Percentiles rank a stretch among this genome's conserved stretches.
Conservation (phyloP, 2,888 invertebrate species). For the Drosophila histrio region DNA sequence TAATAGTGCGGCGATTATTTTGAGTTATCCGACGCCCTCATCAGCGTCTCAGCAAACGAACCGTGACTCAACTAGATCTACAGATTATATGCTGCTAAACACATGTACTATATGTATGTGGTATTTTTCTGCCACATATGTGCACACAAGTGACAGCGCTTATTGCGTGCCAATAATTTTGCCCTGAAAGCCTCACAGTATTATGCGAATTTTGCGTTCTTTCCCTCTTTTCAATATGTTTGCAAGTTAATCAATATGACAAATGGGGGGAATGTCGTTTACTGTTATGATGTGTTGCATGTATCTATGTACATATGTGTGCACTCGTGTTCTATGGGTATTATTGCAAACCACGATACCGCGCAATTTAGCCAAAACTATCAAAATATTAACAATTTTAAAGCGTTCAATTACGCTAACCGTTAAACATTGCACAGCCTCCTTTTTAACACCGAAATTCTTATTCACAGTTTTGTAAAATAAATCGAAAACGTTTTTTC, state of each 20-base stretch:
- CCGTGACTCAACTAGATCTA: slow-evolving; percentile 55
- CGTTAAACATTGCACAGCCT: slow-evolving; percentile 45
- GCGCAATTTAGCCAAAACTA: slow-evolving; percentile 5
- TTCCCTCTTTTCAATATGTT: slow-evolving; percentile 27
- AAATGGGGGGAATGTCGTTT: slow-evolving; percentile 9
- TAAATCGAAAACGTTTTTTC: slow-evolving; percentile 8
- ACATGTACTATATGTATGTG: background rate
- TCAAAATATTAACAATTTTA: background rate
- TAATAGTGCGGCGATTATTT: background rate
- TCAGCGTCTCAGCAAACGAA: slow-evolving; percentile 15
- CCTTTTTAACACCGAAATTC: slow-evolving; percentile 12
- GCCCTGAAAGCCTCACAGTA: background rate
- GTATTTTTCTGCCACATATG: background rate
- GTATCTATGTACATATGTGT: background rate
- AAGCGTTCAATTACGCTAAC: slow-evolving; percentile 16
- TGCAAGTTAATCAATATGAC: slow-evolving; percentile 34
- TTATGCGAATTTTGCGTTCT: slow-evolving; percentile 26
- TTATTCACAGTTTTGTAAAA: slow-evolving; percentile 20
- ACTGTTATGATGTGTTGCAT: slow-evolving; percentile 24
- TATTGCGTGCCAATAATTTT: slow-evolving; percentile 9
- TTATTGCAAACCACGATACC: slow-evolving; percentile 4
- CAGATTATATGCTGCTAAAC: slow-evolving; percentile 33
- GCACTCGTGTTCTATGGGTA: slow-evolving; percentile 10
- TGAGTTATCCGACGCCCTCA: slow-evolving; percentile 21
- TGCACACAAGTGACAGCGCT: background rate